phyloP scores from a whole-genome alignment of 2,888 invertebrate species.

The Cerceris rybyensis region DNA sequence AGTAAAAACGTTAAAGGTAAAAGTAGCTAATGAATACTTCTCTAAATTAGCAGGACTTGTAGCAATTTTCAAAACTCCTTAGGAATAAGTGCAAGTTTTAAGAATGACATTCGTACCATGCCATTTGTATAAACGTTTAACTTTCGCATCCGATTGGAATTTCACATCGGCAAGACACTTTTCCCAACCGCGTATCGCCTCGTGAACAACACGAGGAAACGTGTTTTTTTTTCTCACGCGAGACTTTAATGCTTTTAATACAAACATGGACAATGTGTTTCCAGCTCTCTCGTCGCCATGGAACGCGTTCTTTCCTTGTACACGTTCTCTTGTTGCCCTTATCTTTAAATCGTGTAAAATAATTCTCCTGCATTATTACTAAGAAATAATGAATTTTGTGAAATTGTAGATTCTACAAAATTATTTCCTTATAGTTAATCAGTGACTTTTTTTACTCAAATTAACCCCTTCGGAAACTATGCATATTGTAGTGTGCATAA shows the following conservation, averaged over 20 bases:
- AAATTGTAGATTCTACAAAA: too few species aligned
- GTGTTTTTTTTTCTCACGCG: background rate
- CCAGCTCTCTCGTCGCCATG: background rate
- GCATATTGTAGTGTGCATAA: too few species aligned
- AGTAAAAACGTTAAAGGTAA: too few species aligned
- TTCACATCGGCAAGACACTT: slow-evolving; percentile 24
- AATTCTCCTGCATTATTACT: too few species aligned
- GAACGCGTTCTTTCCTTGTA: background rate
- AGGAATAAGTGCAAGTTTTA: slow-evolving; percentile 7
- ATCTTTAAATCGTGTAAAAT: too few species aligned
- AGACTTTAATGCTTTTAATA: background rate
- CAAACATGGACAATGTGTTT: background rate
- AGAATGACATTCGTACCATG: slow-evolving; percentile 8
- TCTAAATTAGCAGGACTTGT: too few species aligned
- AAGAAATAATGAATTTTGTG: too few species aligned
- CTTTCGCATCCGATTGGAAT: slow-evolving; percentile 20
- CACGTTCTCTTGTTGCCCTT: background rate
- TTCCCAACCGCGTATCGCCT: slow-evolving; percentile 1
- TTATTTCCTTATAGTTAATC: too few species aligned
- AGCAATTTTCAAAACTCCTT: background rate
- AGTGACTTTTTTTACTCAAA: too few species aligned
- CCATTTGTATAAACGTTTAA: slow-evolving; percentile 49
- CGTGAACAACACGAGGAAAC: background rate
- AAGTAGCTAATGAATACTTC: too few species aligned
- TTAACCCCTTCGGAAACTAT: too few species aligned